A percentile compares a stretch with the other conserved stretches of the same genome.
Evolutionary conservation across 1,140 invertebrate genomes (phyloP).

Genomic region (Nomia melanderi): DNA sequence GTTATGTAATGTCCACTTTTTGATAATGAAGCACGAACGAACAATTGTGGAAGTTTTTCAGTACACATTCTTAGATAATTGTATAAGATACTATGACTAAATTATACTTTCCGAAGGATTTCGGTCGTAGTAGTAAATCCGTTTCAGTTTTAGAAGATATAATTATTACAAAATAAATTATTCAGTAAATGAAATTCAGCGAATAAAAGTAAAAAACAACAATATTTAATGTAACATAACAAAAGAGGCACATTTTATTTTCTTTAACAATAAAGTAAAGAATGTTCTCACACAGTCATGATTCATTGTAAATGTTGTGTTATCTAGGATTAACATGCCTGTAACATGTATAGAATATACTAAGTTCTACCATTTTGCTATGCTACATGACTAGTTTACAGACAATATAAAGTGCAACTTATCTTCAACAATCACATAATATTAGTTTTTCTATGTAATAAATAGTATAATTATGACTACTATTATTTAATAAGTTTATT

Average conservation of each 20-base stretch:
- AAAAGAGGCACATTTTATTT: constrained; percentile 55
- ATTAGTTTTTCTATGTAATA: constrained; percentile 40
- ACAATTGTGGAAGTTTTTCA: background rate
- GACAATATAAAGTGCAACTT: constrained; percentile 46
- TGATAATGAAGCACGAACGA: background rate
- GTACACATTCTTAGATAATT: constrained; percentile 19
- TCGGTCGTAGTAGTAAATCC: background rate
- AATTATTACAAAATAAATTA: background rate
- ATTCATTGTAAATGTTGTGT: constrained; percentile 41
- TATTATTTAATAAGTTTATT: constrained; percentile 20
- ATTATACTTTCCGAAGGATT: constrained; percentile 2
- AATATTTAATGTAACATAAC: constrained; percentile 49
- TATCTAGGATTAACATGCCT: constrained; percentile 31
- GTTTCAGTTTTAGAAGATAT: background rate
- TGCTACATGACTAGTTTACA: constrained; percentile 50
- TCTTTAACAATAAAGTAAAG: constrained; percentile 51
- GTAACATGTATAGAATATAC: constrained; percentile 33
- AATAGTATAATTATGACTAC: constrained; percentile 30
- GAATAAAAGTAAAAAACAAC: constrained; percentile 16
- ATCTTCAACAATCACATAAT: constrained; percentile 43
- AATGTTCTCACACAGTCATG: constrained; percentile 42
- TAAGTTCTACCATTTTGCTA: constrained; percentile 37
- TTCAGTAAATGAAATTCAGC: background rate
- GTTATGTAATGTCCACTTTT: background rate
- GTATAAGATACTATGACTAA: constrained; percentile 3